These are phyloP conservation scores for Lutjanus erythropterus DNA, from an alignment of 2,113 vertebrate genomes.

Conservation along the genomic window DNA sequence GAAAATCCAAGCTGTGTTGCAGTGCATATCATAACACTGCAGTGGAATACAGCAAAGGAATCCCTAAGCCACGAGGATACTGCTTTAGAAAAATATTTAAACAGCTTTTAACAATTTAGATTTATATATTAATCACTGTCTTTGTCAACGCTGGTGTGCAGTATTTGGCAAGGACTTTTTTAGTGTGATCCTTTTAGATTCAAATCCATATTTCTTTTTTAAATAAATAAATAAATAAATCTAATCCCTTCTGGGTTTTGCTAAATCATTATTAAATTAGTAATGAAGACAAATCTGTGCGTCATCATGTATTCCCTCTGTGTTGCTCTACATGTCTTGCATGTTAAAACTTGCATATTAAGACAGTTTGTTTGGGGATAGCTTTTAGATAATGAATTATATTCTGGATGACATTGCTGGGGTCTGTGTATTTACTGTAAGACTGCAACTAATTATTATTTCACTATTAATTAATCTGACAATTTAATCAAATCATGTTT, in stretches of 20 bases:
- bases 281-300: slow-evolving; percentile 19
- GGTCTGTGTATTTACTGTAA: neutral
- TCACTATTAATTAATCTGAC: neutral
- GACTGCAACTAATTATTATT: neutral
- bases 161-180: neutral
- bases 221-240: neutral
- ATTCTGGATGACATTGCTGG: neutral
- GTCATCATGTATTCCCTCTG: slow-evolving; percentile 1
- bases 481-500: neutral
- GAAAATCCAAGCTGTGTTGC: neutral
- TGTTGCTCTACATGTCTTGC: neutral
- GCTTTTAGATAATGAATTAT: neutral
- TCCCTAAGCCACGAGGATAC: neutral
- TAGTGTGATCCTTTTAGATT: neutral
- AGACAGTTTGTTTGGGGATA: neutral
- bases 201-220: neutral
- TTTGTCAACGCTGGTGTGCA: neutral
- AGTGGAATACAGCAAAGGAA: neutral
- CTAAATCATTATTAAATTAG: slow-evolving; percentile 19
- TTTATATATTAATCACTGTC: neutral
- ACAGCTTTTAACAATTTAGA: neutral
- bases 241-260: neutral
- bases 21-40: neutral
- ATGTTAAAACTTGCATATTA: slow-evolving; percentile 5
- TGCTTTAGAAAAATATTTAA: neutral